A percentile compares a stretch with the other conserved stretches of the same genome.
phyloP scores from a whole-genome alignment of 2,113 vertebrate genomes.

The Myrmecobius fasciatus region DNA sequence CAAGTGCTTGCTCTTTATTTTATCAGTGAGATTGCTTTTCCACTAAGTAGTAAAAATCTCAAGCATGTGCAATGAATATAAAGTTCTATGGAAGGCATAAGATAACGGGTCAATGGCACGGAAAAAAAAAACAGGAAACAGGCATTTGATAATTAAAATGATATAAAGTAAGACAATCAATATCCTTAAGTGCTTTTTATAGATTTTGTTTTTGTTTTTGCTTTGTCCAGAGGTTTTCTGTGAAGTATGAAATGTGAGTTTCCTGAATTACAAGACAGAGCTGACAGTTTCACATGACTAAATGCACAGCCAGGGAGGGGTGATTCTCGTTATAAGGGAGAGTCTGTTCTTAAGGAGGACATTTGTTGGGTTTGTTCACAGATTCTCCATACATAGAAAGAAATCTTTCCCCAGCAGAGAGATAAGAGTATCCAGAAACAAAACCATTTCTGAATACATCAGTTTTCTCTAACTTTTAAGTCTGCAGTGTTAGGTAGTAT shows the following conservation, averaged over 20 bases:
- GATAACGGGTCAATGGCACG: background rate
- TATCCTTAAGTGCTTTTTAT: background rate
- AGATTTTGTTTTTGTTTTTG: background rate
- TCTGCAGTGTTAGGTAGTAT: background rate
- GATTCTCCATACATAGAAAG: no score
- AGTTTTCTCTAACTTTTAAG: background rate
- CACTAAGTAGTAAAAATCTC: background rate
- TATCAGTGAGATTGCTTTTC: conserved; percentile 10
- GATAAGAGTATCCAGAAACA: background rate
- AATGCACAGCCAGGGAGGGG: conserved; percentile 22
- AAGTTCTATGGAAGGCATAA: background rate
- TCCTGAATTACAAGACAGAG: background rate
- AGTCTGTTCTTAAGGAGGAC: background rate
- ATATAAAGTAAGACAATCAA: background rate
- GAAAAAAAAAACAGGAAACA: background rate
- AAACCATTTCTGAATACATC: background rate
- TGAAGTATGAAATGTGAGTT: background rate
- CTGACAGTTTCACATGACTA: accelerated
- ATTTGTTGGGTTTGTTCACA: no score
- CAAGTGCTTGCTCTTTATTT: background rate
- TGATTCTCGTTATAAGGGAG: background rate
- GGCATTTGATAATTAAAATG: conserved; percentile 11
- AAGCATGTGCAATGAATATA: conserved; percentile 21
- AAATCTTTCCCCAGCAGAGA: no score
- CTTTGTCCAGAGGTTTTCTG: conserved; percentile 4